Evolutionary conservation across 2,113 vertebrate genomes (phyloP).

Genomic region (Gobio gobio): DNA sequence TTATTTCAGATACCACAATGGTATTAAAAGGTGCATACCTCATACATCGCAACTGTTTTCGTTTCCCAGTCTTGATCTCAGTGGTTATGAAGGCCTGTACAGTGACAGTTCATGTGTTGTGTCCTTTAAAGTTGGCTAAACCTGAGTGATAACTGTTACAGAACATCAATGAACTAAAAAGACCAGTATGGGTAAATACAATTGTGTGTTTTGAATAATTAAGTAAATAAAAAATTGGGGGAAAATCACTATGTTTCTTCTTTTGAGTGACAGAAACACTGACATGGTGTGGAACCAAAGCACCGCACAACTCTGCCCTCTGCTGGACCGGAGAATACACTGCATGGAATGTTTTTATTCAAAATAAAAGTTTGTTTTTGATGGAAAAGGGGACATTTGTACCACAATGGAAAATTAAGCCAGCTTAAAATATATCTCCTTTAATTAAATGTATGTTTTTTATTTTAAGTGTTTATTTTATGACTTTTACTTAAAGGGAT

Average conservation of each 20-base stretch:
- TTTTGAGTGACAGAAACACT: conserved; percentile 29
- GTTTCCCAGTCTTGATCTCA: conserved; percentile 61
- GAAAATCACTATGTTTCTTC: conserved; percentile 36
- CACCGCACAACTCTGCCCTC: background rate
- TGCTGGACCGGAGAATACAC: background rate
- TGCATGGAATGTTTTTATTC: background rate
- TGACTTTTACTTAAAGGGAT: too few relatives aligned
- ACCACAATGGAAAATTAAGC: background rate
- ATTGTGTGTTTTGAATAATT: conserved; percentile 77
- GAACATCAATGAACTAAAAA: conserved; percentile 68
- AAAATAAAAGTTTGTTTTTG: background rate
- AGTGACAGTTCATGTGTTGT: conserved; percentile 61
- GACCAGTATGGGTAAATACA: conserved; percentile 68
- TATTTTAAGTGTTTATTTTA: background rate
- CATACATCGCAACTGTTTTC: conserved; percentile 26
- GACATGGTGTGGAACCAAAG: background rate
- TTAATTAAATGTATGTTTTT: background rate
- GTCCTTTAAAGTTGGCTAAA: conserved; percentile 63
- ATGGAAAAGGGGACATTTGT: background rate
- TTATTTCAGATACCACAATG: background rate
- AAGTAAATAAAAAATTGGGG: conserved; percentile 75
- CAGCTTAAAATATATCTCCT: background rate
- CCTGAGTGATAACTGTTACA: conserved; percentile 68
- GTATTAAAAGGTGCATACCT: background rate
- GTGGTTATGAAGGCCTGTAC: conserved; percentile 56